Conservation (phyloP, 2,888 invertebrate genomes). For the Zaprionus obscuricornis region DNA sequence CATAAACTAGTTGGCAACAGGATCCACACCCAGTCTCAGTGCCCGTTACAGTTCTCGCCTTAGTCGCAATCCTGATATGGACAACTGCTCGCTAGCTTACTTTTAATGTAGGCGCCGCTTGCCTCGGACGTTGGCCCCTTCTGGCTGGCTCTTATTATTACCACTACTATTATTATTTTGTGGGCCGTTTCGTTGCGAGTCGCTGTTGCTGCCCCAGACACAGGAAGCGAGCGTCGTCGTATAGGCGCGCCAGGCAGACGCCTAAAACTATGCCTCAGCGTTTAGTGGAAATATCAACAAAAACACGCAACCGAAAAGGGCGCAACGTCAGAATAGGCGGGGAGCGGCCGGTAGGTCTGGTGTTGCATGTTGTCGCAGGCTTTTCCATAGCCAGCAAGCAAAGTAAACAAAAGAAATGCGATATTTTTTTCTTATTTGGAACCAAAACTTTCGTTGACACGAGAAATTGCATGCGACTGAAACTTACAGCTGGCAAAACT, state of each 20-base stretch:
- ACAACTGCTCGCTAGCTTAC: conserved; percentile 20
- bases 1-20: conserved; percentile 62
- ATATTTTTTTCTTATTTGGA: conserved; percentile 42
- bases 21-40: neutral
- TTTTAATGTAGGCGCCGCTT: conserved; percentile 59
- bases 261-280: conserved; percentile 75
- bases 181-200: too few relatives aligned
- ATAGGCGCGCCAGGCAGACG: conserved; percentile 75
- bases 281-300: conserved; percentile 73
- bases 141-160: conserved; percentile 59
- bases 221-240: conserved; percentile 72
- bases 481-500: conserved; percentile 23
- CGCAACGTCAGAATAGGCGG: neutral
- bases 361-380: conserved; percentile 68
- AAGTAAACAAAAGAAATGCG: conserved; percentile 70
- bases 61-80: conserved; percentile 17
- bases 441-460: conserved; percentile 72
- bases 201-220: conserved; percentile 24
- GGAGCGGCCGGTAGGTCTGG: conserved; percentile 6
- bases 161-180: conserved; percentile 41
- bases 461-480: conserved; percentile 65
- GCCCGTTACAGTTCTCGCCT: neutral
- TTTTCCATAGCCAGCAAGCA: conserved; percentile 27
- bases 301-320: conserved; percentile 53
- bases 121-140: conserved; percentile 63